Percentiles rank a stretch among this genome's conserved stretches.
Evolutionary conservation across 2,888 invertebrate genomes (phyloP).

Genomic region (Oscheius sp.): DNA sequence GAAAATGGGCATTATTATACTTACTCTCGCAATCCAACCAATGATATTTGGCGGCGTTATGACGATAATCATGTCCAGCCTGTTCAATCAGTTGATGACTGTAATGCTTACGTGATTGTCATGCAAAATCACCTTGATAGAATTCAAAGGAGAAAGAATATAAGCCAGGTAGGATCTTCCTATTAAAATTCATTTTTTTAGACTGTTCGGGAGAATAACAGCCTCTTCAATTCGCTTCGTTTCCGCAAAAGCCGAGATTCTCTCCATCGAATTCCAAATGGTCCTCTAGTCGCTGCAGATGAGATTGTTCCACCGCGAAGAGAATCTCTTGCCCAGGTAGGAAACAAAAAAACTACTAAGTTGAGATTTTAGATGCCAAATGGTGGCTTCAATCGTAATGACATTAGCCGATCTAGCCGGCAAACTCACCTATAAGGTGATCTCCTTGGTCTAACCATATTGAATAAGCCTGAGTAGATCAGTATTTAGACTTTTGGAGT

Average conservation of each 20-base stretch:
- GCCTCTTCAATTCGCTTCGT: slow-evolving; percentile 1
- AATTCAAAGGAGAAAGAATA: neutral
- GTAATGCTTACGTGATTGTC: slow-evolving; percentile 22
- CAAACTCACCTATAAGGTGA: slow-evolving; percentile 2
- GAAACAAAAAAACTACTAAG: neutral
- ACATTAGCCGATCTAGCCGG: neutral
- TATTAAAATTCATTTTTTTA: neutral
- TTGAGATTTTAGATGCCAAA: neutral
- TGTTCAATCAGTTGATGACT: neutral
- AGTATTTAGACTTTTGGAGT: neutral
- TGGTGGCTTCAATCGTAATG: neutral
- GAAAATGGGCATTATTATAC: slow-evolving; percentile 21
- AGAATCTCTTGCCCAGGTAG: neutral
- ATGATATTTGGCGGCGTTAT: slow-evolving; percentile 7
- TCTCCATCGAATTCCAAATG: slow-evolving; percentile 18
- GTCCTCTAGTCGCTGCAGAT: slow-evolving; percentile 7
- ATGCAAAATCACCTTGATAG: slow-evolving; percentile 14
- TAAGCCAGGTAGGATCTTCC: neutral
- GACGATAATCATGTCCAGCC: slow-evolving; percentile 6
- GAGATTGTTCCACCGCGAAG: no score
- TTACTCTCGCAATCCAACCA: slow-evolving; percentile 13
- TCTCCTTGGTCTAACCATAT: neutral
- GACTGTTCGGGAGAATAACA: neutral
- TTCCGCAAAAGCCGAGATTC: slow-evolving; percentile 8
- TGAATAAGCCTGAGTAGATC: neutral